A percentile compares a stretch with the other conserved stretches of the same genome.
Evolutionary conservation across 2,797 vertebrate genomes (phyloP).

Genomic region (Xenentodon cancila): DNA sequence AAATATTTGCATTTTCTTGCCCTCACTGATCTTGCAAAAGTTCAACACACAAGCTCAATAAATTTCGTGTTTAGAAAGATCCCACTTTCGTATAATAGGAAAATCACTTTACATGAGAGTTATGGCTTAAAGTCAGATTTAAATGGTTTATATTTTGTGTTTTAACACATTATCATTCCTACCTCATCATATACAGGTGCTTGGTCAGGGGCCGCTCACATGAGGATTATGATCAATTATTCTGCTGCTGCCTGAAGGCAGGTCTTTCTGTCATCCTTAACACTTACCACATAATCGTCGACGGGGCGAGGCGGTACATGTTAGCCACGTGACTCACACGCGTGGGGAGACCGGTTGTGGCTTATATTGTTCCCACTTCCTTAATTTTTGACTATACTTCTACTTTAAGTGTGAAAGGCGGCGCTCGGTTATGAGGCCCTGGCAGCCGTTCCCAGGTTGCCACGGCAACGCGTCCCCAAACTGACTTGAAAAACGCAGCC

Average conservation of each 20-base stretch:
- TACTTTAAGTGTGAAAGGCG: no score
- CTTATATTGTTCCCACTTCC: no score
- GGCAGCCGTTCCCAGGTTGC: no score
- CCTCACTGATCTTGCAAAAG: constrained; percentile 44
- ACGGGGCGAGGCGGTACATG: no score
- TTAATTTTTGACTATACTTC: no score
- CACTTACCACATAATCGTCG: no score
- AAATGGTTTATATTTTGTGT: constrained; percentile 49
- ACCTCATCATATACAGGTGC: constrained; percentile 1
- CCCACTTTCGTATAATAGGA: constrained; percentile 45
- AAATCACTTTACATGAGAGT: constrained; percentile 40
- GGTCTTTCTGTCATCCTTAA: no score
- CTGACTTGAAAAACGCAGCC: background rate
- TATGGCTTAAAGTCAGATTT: constrained; percentile 45
- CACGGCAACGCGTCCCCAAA: background rate
- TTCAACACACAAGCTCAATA: constrained; percentile 37
- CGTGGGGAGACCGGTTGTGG: no score
- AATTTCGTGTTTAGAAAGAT: constrained; percentile 43
- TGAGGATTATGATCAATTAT: no score
- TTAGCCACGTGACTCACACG: no score
- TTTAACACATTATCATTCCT: constrained; percentile 26
- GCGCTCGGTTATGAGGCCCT: no score
- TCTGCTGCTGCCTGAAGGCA: no score
- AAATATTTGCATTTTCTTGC: constrained; percentile 36
- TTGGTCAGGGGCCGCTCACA: background rate